Base-by-base conservation (phyloP, 2,113 vertebrate genomes). In the Elephantulus edwardii region DNA sequence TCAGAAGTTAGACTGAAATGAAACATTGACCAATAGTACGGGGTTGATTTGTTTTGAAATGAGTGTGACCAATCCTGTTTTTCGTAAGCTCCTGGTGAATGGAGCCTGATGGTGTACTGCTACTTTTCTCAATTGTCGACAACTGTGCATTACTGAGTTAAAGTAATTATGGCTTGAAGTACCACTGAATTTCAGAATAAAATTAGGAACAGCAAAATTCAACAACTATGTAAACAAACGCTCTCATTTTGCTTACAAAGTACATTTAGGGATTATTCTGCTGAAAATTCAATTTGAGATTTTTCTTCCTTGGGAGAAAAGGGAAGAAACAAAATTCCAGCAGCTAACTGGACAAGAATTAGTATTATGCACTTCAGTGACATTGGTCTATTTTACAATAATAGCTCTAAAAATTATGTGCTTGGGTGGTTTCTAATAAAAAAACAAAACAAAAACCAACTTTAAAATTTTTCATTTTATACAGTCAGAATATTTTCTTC, bases 101-200 rank as follows among this genome's bases (percentile, higher is more conserved):
- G n/a, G 94, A 95, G 92, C 93, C 84, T 81, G 38, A 76, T 92
- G 86, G 82, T 94, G 92, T 62, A 33, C 88, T 80, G 26, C 88
- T 94, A 79, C 95, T 88, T 90, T 94, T 88, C 83, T 60, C 92
- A 93, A 91, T 87, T 92, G 70, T 91, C 92, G 93, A 60, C 8
- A 86, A 92, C 94, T 94, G 60, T 94, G 92, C 93, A 11, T 88
- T 87, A 87, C 91, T 91, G 95, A 96, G 92, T 92, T 90, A 66
- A 35, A 77, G 88, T 91, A 94, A 94, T 97, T 94, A 90, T 89
- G 84, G 85, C 72, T 86, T 95, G 93, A 89, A 88, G 75, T 94
- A 91, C 90, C 92, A 95, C 93, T 90, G 85, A 95, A 87, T 88
- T 95, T 93, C 82, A 96, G 86, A 94, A 88, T 96, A 95, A 93